Evolutionary conservation across 1,140 invertebrate species (phyloP).

Genomic region (Laupala kohalensis): DNA sequence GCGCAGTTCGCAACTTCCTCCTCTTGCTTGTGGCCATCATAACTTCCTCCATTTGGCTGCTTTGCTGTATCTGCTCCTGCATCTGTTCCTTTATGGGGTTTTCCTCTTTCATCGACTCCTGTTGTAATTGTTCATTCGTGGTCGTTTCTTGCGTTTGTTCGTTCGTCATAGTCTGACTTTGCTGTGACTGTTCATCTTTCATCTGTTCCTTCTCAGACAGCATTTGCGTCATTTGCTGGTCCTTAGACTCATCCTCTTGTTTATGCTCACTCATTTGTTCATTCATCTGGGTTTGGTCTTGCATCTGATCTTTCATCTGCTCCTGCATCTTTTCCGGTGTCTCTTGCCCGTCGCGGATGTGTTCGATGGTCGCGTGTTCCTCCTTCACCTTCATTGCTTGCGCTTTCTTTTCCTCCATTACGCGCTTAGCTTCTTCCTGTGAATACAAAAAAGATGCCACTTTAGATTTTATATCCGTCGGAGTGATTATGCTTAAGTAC

Average conservation of each 20-base stretch:
- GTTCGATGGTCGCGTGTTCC: not conserved
- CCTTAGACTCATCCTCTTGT: no score
- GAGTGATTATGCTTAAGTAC: no score
- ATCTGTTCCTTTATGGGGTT: slow-evolving; percentile 22
- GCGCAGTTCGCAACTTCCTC: no score
- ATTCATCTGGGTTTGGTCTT: slow-evolving; percentile 22
- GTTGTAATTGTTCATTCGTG: slow-evolving; percentile 2
- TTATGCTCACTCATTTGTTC: slow-evolving; percentile 8
- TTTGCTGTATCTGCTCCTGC: no score
- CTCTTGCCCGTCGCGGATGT: not conserved
- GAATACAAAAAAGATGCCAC: no score
- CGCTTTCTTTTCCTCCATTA: slow-evolving; percentile 18
- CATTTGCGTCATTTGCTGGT: no score
- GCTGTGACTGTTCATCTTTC: not conserved
- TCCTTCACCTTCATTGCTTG: no score
- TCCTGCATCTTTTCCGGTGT: slow-evolving; percentile 27
- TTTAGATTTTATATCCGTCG: no score
- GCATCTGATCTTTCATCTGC: slow-evolving; percentile 31
- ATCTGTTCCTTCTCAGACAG: slow-evolving; percentile 16
- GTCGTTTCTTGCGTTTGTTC: not conserved
- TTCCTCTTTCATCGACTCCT: slow-evolving; percentile 22
- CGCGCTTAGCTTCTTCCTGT: no score
- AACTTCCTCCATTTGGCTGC: no score
- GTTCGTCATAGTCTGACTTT: not conserved
- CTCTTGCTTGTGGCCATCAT: no score